Percentiles rank a stretch among this genome's conserved stretches.
These are phyloP conservation scores for Pedionomus torquatus DNA, from an alignment of 2,113 vertebrate species.

Conservation along the genomic window DNA sequence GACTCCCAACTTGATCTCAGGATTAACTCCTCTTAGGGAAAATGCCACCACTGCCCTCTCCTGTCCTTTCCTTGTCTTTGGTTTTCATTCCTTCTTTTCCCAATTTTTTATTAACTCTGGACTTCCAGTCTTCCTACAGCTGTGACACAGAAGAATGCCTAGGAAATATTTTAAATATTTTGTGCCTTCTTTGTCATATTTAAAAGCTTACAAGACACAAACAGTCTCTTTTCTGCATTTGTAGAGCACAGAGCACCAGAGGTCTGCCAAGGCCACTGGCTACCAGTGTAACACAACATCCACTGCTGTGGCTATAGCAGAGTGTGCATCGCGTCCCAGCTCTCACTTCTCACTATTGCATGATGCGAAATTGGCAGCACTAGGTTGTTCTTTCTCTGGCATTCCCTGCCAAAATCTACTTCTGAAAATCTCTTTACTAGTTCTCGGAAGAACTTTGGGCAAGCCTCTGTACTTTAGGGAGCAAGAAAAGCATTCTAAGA, in stretches of 20 bases:
- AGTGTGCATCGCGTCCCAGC: neutral
- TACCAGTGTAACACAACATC: neutral
- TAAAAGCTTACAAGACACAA: neutral
- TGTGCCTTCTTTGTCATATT: neutral
- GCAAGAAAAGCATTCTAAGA: neutral
- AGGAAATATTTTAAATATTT: neutral
- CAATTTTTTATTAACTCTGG: neutral
- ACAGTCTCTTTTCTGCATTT: neutral
- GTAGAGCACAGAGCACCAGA: neutral
- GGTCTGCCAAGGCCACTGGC: neutral
- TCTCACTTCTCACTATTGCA: neutral
- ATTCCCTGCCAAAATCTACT: neutral
- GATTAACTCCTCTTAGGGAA: neutral
- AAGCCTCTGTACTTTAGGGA: neutral
- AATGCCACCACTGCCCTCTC: constrained; percentile 68
- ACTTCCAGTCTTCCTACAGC: neutral
- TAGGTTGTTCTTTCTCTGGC: neutral
- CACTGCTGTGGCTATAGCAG: neutral
- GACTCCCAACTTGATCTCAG: neutral
- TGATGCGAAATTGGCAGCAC: neutral
- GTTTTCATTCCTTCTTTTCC: neutral
- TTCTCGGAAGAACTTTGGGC: neutral
- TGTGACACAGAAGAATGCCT: neutral
- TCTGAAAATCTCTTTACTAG: neutral
- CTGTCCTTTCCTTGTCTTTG: constrained; percentile 40